Conservation (phyloP, 2,888 invertebrate genomes). For the Diadromus collaris region DNA sequence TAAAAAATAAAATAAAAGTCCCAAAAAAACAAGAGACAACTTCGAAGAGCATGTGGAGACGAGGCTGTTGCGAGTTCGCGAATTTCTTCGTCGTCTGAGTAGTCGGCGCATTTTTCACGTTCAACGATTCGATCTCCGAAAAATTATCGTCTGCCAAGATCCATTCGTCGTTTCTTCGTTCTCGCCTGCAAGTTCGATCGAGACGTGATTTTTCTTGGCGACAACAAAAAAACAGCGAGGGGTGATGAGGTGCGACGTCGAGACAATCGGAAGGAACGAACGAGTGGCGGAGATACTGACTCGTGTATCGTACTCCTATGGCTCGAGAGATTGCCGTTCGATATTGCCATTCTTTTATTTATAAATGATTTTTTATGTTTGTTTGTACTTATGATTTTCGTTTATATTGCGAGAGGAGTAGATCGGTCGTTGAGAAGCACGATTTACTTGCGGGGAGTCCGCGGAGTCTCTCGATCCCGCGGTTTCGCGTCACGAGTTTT, state of each 20-base stretch:
- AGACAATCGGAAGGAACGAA: constrained; percentile 17
- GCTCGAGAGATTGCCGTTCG: neutral
- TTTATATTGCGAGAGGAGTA: neutral
- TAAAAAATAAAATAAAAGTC: constrained; percentile 2
- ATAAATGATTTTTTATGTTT: constrained; percentile 14
- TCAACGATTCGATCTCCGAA: neutral
- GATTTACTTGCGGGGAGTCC: neutral
- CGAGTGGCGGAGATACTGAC: constrained; percentile 18
- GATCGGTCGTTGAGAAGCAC: neutral
- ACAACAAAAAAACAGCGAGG: neutral
- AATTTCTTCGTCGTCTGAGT: constrained; percentile 24
- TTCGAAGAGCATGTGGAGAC: neutral
- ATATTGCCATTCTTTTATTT: neutral
- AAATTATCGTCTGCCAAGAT: neutral
- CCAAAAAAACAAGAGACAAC: neutral
- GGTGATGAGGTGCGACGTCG: constrained; percentile 54
- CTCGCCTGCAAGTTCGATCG: constrained; percentile 13
- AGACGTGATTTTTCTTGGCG: neutral
- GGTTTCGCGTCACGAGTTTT: neutral
- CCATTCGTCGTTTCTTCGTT: constrained; percentile 12
- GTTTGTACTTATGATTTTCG: neutral
- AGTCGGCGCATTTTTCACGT: neutral
- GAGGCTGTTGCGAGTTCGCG: constrained; percentile 1
- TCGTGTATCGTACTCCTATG: neutral
- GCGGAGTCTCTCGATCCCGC: neutral